Percentiles rank a stretch among this genome's conserved stretches.
phyloP scores from a whole-genome alignment of 2,797 vertebrate genomes.

The Protonibea diacanthus region DNA sequence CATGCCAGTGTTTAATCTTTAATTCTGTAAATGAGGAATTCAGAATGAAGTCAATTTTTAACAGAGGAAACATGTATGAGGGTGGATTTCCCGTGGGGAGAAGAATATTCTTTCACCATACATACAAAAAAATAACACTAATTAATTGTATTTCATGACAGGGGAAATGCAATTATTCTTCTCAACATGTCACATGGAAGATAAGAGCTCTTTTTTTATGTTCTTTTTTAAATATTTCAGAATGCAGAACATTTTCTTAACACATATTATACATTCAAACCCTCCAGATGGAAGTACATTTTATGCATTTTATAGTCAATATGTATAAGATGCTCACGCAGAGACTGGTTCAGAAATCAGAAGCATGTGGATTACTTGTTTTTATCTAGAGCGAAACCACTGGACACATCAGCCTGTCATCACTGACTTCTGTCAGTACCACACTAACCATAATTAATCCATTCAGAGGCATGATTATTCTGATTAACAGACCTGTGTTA shows the following conservation, averaged over 20 bases:
- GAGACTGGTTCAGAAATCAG: not conserved
- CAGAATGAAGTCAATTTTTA: constrained; percentile 58
- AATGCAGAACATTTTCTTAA: not conserved
- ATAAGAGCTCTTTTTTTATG: not conserved
- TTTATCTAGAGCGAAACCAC: constrained; percentile 3
- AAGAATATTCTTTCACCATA: not conserved
- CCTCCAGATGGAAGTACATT: not conserved
- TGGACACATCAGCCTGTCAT: constrained; percentile 13
- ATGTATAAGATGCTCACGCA: not conserved
- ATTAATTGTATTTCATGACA: not conserved
- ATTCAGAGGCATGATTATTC: not conserved
- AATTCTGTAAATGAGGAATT: constrained; percentile 49
- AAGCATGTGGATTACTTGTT: constrained; percentile 15
- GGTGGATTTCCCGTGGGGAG: not conserved
- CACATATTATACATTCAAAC: not conserved
- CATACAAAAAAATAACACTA: not conserved
- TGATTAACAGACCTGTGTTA: constrained; percentile 11
- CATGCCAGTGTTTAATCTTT: constrained; percentile 64
- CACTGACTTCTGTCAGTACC: not conserved
- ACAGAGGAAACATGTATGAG: not conserved
- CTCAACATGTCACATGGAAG: not conserved
- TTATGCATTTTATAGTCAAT: not conserved
- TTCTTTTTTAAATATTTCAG: not conserved
- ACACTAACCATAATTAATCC: constrained; percentile 3
- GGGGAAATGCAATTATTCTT: not conserved